These are phyloP conservation scores for Podotricha telesiphe DNA, from an alignment of 2,888 invertebrate species.

Conservation along the genomic window DNA sequence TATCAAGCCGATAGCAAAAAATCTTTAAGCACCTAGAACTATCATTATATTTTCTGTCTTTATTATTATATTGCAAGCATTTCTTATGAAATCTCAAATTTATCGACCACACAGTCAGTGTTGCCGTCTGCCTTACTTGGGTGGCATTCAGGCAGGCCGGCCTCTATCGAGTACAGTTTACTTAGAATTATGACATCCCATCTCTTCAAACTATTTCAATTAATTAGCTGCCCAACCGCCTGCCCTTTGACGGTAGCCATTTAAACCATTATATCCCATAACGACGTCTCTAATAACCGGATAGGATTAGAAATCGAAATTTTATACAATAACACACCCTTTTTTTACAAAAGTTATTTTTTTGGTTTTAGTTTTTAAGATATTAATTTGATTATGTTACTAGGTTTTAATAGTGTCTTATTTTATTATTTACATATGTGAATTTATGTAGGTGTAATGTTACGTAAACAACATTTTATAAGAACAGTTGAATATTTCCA, in stretches of 20 bases:
- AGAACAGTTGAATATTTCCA: too few relatives aligned
- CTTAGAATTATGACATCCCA: constrained; percentile 67
- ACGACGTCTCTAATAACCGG: constrained; percentile 33
- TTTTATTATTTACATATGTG: neutral
- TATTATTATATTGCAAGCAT: neutral
- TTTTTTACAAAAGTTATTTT: neutral
- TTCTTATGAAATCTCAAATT: constrained; percentile 4
- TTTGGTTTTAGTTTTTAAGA: neutral
- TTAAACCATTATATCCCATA: constrained; percentile 47
- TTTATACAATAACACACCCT: constrained; percentile 13
- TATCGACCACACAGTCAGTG: constrained; percentile 28
- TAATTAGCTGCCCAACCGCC: constrained; percentile 58
- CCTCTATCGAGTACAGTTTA: constrained; percentile 51
- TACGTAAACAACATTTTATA: too few relatives aligned
- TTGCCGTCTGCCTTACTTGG: constrained; percentile 16
- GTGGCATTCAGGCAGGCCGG: constrained; percentile 32
- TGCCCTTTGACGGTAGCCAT: constrained; percentile 64
- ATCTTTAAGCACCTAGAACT: neutral
- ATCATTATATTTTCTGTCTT: neutral
- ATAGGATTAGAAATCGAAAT: constrained; percentile 37
- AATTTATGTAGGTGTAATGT: too few relatives aligned
- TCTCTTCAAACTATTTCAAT: constrained; percentile 70
- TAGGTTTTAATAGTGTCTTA: neutral
- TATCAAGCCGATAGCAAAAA: too few relatives aligned
- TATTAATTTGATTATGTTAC: neutral